phyloP scores from a whole-genome alignment of 2,113 vertebrate genomes.

The Pseudopodoces humilis region DNA sequence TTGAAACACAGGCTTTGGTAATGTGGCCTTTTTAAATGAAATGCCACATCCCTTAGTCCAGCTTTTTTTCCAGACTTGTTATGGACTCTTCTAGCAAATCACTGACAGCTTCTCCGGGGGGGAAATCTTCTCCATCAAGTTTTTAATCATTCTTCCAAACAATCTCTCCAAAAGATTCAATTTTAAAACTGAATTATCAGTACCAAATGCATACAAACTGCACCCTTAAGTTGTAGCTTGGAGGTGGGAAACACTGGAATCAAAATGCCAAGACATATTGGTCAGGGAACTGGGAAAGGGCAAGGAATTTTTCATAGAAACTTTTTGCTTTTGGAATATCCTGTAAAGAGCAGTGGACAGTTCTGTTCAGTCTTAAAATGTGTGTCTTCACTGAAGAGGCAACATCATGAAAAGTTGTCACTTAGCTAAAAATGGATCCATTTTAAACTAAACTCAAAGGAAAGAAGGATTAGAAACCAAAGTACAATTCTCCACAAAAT shows the following conservation, averaged over 20 bases:
- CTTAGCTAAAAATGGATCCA: not conserved
- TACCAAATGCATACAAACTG: not conserved
- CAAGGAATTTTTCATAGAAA: not conserved
- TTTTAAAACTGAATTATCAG: not conserved
- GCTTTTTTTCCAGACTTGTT: not conserved
- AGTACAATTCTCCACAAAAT: not conserved
- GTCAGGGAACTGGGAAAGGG: not conserved
- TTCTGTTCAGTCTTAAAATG: not conserved
- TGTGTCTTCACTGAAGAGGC: not conserved
- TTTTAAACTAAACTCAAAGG: not conserved
- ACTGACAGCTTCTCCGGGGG: not conserved
- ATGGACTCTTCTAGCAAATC: not conserved
- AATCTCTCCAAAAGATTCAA: not conserved
- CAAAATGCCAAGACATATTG: not conserved
- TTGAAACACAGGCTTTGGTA: not conserved
- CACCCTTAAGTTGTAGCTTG: not conserved
- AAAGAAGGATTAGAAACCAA: not conserved
- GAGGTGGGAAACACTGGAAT: not conserved
- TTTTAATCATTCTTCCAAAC: not conserved
- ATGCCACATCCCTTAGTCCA: not conserved
- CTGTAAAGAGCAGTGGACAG: not conserved
- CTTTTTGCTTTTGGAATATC: not conserved
- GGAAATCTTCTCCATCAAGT: not conserved
- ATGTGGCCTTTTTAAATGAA: accelerated
- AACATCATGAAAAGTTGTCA: not conserved